These are phyloP conservation scores for Xylophagus ater DNA, from an alignment of 2,888 invertebrate species.

Conservation along the genomic window DNA sequence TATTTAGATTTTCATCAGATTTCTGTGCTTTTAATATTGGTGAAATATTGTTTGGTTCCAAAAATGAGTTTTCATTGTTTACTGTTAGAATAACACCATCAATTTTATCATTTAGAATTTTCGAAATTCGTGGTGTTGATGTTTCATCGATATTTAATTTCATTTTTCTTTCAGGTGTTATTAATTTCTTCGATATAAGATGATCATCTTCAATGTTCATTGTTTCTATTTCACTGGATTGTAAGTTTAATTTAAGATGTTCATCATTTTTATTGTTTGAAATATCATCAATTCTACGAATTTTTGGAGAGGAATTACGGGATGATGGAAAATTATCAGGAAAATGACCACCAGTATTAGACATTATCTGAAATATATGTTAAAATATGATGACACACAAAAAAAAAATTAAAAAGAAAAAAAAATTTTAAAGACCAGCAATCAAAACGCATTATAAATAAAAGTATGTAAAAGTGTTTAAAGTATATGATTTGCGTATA, in stretches of 20 bases:
- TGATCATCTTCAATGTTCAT: slow-evolving; percentile 3
- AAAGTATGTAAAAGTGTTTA: no score
- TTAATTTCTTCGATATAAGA: slow-evolving; percentile 3
- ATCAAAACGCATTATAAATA: slow-evolving; percentile 1
- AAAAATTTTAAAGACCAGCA: no score
- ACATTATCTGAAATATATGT: slow-evolving; percentile 34
- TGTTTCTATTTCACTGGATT: slow-evolving; percentile 14
- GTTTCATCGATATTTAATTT: slow-evolving; percentile 12
- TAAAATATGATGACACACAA: slow-evolving; percentile 16
- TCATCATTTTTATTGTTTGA: slow-evolving; percentile 3
- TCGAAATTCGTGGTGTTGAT: slow-evolving; percentile 22
- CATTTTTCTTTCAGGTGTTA: no score
- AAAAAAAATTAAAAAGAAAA: no score
- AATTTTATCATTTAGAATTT: slow-evolving; percentile 15
- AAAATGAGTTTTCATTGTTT: slow-evolving; percentile 23
- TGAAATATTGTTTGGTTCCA: slow-evolving; percentile 28
- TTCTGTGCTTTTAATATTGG: slow-evolving; percentile 27
- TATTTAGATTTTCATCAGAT: slow-evolving; percentile 1
- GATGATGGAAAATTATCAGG: slow-evolving; percentile 29
- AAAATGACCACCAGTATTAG: slow-evolving; percentile 39
- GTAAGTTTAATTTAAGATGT: slow-evolving; percentile 19
- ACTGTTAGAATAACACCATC: slow-evolving; percentile 21
- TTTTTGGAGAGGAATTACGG: slow-evolving; percentile 17
- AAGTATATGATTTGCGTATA: no score
- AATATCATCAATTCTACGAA: slow-evolving; percentile 8